phyloP scores from a whole-genome alignment of 2,888 invertebrate genomes.

The Campoplex nolae region DNA sequence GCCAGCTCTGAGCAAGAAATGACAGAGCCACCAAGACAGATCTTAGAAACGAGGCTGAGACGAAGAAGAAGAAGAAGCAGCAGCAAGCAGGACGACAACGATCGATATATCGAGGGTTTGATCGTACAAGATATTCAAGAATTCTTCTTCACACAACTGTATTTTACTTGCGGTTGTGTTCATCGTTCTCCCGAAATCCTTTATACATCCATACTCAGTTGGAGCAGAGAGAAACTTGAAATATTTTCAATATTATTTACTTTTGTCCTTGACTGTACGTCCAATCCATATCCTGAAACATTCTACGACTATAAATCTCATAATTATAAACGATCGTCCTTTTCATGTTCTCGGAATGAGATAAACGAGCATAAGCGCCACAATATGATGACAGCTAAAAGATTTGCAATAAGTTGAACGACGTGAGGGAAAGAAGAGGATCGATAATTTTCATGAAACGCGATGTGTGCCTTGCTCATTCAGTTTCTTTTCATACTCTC shows the following conservation, averaged over 20 bases:
- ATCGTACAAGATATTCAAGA: too few species aligned
- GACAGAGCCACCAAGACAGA: slow-evolving; percentile 24
- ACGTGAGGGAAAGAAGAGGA: slow-evolving; percentile 7
- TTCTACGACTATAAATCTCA: neutral
- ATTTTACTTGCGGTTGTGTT: neutral
- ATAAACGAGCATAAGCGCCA: too few species aligned
- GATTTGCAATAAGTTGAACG: neutral
- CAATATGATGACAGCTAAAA: too few species aligned
- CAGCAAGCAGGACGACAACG: neutral
- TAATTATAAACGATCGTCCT: neutral
- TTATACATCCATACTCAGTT: too few species aligned
- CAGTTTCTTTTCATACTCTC: slow-evolving; percentile 1
- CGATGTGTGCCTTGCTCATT: slow-evolving; percentile 62
- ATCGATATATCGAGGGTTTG: neutral
- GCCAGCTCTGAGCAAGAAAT: slow-evolving; percentile 20
- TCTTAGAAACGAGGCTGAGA: neutral
- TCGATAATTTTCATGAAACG: slow-evolving; percentile 20
- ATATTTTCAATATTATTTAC: neutral
- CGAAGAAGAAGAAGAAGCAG: neutral
- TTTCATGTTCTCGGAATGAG: neutral
- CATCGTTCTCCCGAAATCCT: neutral
- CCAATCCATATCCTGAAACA: too few species aligned
- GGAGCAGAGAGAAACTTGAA: too few species aligned
- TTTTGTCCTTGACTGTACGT: neutral
- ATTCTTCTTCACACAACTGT: too few species aligned